A percentile compares a stretch with the other conserved stretches of the same genome.
These are phyloP conservation scores for Alviniconcha strummeri DNA, from an alignment of 2,888 invertebrate species.

Conservation along the genomic window DNA sequence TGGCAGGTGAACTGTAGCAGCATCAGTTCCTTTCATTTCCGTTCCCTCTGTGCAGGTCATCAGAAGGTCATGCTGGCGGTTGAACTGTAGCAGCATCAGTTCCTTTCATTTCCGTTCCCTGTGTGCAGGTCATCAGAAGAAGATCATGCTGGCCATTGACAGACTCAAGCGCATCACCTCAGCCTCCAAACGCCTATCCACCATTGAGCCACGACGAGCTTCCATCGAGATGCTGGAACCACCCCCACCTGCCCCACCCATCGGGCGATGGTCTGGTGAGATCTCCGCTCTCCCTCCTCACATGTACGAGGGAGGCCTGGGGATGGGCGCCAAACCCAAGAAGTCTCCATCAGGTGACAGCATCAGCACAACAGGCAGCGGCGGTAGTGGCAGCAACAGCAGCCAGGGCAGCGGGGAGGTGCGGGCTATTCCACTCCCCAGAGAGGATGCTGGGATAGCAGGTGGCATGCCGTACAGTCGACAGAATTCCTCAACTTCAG, in stretches of 20 bases:
- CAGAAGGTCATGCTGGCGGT: constrained; percentile 98
- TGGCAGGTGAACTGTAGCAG: too few relatives aligned
- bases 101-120: too few relatives aligned
- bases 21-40: too few relatives aligned
- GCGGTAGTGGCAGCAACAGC: constrained; percentile 44
- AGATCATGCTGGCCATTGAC: constrained; percentile 96
- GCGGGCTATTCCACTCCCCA: constrained; percentile 37
- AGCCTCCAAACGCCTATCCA: constrained; percentile 62
- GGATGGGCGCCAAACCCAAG: constrained; percentile 47
- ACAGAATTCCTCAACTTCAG: constrained; percentile 34
- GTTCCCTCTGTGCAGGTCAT: constrained; percentile 82
- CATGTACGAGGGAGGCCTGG: constrained; percentile 32
- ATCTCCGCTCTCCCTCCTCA: constrained; percentile 40
- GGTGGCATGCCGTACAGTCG: constrained; percentile 37
- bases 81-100: too few relatives aligned
- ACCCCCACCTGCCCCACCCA: constrained; percentile 54
- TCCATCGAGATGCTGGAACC: constrained; percentile 60
- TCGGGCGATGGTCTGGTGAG: constrained; percentile 62
- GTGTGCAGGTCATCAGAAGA: constrained; percentile 95
- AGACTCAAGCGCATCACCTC: constrained; percentile 87
- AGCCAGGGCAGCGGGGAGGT: constrained; percentile 41
- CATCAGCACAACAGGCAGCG: constrained; percentile 59
- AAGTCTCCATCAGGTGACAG: constrained; percentile 65
- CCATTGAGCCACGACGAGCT: constrained; percentile 54
- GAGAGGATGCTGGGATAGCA: constrained; percentile 37